These are phyloP conservation scores for Cydia pomonella DNA, from an alignment of 1,140 invertebrate genomes.

Conservation along the genomic window DNA sequence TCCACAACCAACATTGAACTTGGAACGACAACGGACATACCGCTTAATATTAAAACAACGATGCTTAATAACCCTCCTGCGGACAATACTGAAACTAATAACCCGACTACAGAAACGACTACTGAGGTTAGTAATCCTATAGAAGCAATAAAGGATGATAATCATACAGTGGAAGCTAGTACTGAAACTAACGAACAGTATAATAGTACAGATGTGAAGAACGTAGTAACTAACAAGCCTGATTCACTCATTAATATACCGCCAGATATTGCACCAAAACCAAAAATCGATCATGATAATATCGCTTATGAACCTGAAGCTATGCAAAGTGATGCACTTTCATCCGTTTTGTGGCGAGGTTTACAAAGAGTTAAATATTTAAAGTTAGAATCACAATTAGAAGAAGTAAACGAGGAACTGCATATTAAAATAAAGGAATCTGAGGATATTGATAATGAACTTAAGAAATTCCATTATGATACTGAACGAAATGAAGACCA, in stretches of 20 bases:
- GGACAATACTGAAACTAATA: conserved; percentile 24
- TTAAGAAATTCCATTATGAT: conserved; percentile 61
- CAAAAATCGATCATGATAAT: background rate
- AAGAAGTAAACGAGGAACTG: conserved; percentile 63
- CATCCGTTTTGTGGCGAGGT: conserved; percentile 69
- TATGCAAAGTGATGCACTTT: conserved; percentile 77
- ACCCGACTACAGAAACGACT: conserved; percentile 26
- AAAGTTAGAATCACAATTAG: conserved; percentile 62
- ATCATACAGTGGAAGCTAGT: conserved; percentile 26
- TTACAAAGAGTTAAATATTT: conserved; percentile 70
- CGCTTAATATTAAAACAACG: conserved; percentile 1
- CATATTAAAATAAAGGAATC: conserved; percentile 65
- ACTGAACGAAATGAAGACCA: conserved; percentile 44
- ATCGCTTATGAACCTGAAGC: conserved; percentile 62
- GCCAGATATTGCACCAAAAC: conserved; percentile 10
- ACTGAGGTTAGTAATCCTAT: background rate
- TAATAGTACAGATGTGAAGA: conserved; percentile 11
- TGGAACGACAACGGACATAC: background rate
- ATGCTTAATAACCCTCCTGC: conserved; percentile 1
- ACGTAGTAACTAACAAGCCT: conserved; percentile 17
- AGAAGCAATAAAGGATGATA: background rate
- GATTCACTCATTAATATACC: conserved; percentile 7
- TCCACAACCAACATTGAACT: conserved; percentile 14
- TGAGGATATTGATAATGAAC: conserved; percentile 48
- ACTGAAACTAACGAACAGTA: background rate